These are phyloP conservation scores for Oikopleura dioica DNA, from an alignment of 23 tunicate genomes.

Conservation along the genomic window DNA sequence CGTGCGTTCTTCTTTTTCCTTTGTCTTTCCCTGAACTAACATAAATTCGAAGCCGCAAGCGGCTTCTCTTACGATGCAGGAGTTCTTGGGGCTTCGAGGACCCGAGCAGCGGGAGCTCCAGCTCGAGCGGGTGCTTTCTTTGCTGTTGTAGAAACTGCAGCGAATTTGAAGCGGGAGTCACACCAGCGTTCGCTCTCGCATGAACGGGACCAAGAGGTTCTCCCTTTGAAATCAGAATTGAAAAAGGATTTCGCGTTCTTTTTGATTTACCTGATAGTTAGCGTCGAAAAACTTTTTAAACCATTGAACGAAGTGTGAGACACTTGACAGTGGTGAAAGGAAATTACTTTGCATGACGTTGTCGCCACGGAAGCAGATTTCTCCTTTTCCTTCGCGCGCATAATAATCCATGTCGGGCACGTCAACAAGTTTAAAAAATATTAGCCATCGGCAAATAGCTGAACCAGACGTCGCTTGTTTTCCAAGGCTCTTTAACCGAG, in stretches of 20 bases:
- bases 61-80: too few relatives aligned
- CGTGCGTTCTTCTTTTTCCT: too few relatives aligned
- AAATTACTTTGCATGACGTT: slow-evolving; percentile 62
- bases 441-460: slow-evolving; percentile 91
- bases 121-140: slow-evolving; percentile 13
- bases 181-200: slow-evolving; percentile 14
- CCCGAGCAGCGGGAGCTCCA: background rate
- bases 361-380: slow-evolving; percentile 64
- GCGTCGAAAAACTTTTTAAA: slow-evolving; percentile 95
- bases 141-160: too few relatives aligned
- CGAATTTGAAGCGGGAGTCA: too few relatives aligned
- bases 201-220: slow-evolving; percentile 15
- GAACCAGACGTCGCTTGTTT: slow-evolving; percentile 32
- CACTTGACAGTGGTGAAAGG: slow-evolving; percentile 62
- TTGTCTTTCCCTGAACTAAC: too few relatives aligned
- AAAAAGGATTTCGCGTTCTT: background rate
- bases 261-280: slow-evolving; percentile 35
- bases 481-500: background rate
- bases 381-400: slow-evolving; percentile 80
- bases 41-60: too few relatives aligned
- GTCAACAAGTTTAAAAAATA: slow-evolving; percentile 36
- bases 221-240: slow-evolving; percentile 13
- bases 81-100: too few relatives aligned
- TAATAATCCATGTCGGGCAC: slow-evolving; percentile 63
- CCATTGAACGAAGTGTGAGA: slow-evolving; percentile 90